These are phyloP conservation scores for Montifringilla adamsi DNA, from an alignment of 2,113 vertebrate genomes.

Conservation along the genomic window DNA sequence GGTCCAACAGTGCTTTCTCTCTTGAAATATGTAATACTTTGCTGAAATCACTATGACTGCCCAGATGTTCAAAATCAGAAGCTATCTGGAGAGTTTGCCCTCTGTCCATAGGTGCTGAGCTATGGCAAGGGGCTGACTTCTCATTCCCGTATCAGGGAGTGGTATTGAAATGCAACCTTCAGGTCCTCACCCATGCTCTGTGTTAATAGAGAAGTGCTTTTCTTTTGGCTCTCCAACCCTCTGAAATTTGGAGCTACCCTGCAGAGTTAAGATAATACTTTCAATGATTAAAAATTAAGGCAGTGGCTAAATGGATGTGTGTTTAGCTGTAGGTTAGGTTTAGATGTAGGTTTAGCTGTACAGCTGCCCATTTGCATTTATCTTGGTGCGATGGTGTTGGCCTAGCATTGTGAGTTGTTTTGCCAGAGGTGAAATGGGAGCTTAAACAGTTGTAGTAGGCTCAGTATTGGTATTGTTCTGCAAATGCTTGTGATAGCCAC, in stretches of 20 bases:
- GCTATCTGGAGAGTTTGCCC: not conserved
- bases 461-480: not conserved
- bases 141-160: not conserved
- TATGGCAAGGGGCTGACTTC: not conserved
- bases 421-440: not conserved
- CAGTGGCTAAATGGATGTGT: not conserved
- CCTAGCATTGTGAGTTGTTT: not conserved
- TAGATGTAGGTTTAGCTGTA: not conserved
- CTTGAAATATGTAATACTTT: not conserved
- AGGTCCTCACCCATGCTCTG: not conserved
- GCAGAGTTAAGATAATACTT: not conserved
- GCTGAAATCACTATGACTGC: not conserved
- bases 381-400: not conserved
- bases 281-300: not conserved
- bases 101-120: not conserved
- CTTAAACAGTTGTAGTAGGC: not conserved
- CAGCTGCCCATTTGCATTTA: not conserved
- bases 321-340: not conserved
- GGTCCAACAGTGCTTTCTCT: not conserved
- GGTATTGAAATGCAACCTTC: not conserved
- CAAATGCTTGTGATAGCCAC: not conserved
- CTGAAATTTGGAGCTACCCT: slow-evolving; percentile 36
- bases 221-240: slow-evolving; percentile 66
- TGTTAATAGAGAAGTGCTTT: not conserved
- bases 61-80: not conserved